Conservation (phyloP, 2,797 vertebrate genomes). For the Lacerta agilis region DNA sequence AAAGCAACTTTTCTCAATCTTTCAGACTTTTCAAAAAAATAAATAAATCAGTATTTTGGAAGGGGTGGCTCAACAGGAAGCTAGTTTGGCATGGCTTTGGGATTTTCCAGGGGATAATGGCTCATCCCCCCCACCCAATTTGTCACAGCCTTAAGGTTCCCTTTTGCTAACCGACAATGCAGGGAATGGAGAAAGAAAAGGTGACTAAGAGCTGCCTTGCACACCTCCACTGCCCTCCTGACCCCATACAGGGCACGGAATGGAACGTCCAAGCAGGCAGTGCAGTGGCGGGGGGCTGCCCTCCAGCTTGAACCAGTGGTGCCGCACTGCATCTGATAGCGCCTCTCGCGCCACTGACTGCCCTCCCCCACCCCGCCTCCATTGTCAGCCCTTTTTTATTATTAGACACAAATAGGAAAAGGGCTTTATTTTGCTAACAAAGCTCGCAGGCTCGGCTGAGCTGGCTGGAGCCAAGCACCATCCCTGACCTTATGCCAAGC, state of each 20-base stretch:
- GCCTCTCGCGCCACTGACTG: background rate
- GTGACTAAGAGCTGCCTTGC: background rate
- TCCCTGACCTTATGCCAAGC: constrained; percentile 85
- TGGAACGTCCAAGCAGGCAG: background rate
- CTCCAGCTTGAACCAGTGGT: background rate
- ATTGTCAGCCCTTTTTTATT: constrained; percentile 74
- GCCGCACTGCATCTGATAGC: constrained; percentile 1
- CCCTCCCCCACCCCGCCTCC: background rate
- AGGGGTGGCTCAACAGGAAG: background rate
- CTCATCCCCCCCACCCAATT: background rate
- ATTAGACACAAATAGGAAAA: constrained; percentile 81
- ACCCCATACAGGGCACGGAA: background rate
- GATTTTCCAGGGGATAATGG: background rate
- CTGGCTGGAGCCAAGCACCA: constrained; percentile 82
- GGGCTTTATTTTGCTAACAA: constrained; percentile 89
- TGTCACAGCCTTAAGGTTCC: no score
- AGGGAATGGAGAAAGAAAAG: background rate
- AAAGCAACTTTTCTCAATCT: background rate
- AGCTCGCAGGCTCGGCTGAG: constrained; percentile 74
- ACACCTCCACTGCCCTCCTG: background rate
- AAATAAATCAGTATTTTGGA: background rate
- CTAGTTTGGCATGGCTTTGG: background rate
- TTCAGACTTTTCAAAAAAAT: background rate
- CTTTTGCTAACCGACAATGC: background rate
- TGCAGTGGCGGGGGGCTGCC: no score